Conservation (phyloP, 2,888 invertebrate genomes). For the Nineta flava region DNA sequence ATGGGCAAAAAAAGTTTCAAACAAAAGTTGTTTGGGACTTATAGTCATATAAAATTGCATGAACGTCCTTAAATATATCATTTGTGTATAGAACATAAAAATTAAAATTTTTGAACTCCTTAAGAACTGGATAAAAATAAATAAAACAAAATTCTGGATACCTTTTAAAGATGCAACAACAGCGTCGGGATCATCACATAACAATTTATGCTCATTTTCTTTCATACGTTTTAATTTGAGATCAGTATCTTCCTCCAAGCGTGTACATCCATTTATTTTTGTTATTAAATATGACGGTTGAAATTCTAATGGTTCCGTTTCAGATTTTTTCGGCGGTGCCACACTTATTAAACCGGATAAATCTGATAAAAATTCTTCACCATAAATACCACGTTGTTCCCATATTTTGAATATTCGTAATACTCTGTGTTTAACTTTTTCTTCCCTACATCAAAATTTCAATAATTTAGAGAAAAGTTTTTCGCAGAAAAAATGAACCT, state of each 20-base stretch:
- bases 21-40: no score
- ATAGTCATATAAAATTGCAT: background rate
- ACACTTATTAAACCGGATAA: slow-evolving; percentile 69
- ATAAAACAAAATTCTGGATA: slow-evolving; percentile 19
- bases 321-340: slow-evolving; percentile 51
- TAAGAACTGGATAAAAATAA: slow-evolving; percentile 4
- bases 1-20: no score
- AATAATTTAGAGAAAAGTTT: slow-evolving; percentile 7
- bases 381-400: slow-evolving; percentile 85
- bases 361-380: slow-evolving; percentile 77
- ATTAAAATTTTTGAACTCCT: slow-evolving; percentile 1
- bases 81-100: no score
- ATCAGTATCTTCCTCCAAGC: slow-evolving; percentile 58
- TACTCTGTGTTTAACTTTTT: slow-evolving; percentile 74
- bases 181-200: slow-evolving; percentile 53
- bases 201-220: slow-evolving; percentile 43
- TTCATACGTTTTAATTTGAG: slow-evolving; percentile 48
- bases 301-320: slow-evolving; percentile 53
- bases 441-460: slow-evolving; percentile 43
- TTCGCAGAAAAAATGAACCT: background rate
- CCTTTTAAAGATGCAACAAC: slow-evolving; percentile 70
- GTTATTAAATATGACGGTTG: slow-evolving; percentile 59
- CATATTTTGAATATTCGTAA: slow-evolving; percentile 87
- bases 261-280: slow-evolving; percentile 58
- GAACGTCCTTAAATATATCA: no score